phyloP scores from a whole-genome alignment of 2,113 vertebrate species.

The Prinia subflava region DNA sequence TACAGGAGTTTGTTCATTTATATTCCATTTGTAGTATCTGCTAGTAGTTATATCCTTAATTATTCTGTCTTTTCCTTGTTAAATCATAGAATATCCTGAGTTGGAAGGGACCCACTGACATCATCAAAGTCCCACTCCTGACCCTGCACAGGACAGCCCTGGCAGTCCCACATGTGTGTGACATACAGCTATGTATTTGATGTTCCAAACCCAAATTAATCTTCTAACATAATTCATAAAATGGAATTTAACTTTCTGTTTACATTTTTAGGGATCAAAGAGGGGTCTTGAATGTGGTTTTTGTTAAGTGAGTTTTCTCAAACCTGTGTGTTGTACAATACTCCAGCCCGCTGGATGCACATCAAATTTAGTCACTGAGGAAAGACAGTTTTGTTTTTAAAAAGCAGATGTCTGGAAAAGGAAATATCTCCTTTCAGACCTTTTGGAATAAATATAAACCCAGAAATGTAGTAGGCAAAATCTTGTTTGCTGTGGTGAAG shows the following conservation, averaged over 20 bases:
- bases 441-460: background rate
- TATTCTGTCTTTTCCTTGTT: background rate
- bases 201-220: background rate
- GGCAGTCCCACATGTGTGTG: background rate
- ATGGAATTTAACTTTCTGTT: background rate
- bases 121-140: background rate
- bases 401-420: background rate
- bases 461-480: background rate
- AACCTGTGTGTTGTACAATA: background rate
- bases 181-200: background rate
- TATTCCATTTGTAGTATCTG: background rate
- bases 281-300: background rate
- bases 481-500: background rate
- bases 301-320: background rate
- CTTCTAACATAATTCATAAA: background rate
- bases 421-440: background rate
- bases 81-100: background rate
- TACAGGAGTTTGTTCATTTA: background rate
- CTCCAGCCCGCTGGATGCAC: background rate
- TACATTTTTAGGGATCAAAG: background rate
- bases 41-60: background rate
- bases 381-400: background rate
- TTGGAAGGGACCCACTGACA: background rate
- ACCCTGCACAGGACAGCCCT: background rate
- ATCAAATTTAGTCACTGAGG: background rate